A percentile compares a stretch with the other conserved stretches of the same genome.
Conservation (phyloP, 2,888 invertebrate species). For the Eupeodes latifasciatus region DNA sequence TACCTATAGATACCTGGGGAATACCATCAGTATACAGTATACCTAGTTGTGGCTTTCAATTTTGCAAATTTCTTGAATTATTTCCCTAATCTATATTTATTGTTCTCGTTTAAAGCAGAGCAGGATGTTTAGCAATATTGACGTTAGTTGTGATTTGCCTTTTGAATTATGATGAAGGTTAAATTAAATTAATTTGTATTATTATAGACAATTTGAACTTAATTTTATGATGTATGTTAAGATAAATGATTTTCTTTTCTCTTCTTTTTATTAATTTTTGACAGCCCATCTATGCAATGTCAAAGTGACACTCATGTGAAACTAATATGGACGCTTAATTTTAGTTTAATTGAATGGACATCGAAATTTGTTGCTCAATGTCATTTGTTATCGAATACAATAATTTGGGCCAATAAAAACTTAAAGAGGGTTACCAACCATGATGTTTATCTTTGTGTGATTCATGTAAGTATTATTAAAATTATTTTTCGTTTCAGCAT, state of each 20-base stretch:
- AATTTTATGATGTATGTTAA: background rate
- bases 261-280: background rate
- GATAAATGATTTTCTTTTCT: background rate
- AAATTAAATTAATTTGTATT: background rate
- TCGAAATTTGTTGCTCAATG: constrained; percentile 87
- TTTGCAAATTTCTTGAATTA: constrained; percentile 43
- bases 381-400: constrained; percentile 86
- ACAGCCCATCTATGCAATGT: constrained; percentile 79
- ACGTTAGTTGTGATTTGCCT: constrained; percentile 5
- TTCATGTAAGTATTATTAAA: constrained; percentile 84
- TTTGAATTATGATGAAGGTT: background rate
- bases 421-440: constrained; percentile 84
- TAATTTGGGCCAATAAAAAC: constrained; percentile 86
- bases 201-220: background rate
- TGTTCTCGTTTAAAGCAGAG: background rate
- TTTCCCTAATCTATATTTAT: background rate
- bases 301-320: constrained; percentile 87
- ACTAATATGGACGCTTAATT: constrained; percentile 90
- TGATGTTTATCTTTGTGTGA: constrained; percentile 84
- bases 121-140: constrained; percentile 34
- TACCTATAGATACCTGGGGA: constrained; percentile 17
- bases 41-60: constrained; percentile 60
- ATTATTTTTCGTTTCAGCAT: background rate
- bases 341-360: constrained; percentile 90
- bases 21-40: background rate